Evolutionary conservation across 2,113 vertebrate species (phyloP).

Genomic region (Camelus dromedarius): DNA sequence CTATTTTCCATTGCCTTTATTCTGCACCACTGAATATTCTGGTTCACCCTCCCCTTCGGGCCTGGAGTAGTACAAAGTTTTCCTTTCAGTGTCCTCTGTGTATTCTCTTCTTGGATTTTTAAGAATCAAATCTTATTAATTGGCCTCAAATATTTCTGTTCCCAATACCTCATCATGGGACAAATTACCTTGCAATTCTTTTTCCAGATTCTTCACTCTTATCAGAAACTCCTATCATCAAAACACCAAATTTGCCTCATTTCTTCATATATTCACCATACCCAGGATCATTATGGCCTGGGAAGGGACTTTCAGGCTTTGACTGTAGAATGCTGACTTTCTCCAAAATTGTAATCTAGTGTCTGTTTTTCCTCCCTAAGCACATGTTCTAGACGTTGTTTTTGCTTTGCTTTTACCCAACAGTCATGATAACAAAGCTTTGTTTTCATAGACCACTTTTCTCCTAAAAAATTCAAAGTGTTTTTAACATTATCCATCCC

Average conservation of each 20-base stretch:
- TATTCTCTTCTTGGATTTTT: background rate
- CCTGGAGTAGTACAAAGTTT: background rate
- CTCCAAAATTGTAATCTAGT: background rate
- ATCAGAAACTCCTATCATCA: background rate
- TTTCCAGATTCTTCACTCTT: background rate
- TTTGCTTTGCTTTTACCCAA: background rate
- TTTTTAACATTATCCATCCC: slow-evolving; percentile 40
- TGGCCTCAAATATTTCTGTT: background rate
- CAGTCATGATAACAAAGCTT: background rate
- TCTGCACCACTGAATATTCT: background rate
- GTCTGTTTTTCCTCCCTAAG: background rate
- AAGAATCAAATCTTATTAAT: background rate
- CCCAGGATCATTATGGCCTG: background rate
- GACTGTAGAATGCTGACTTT: background rate
- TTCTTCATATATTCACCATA: background rate
- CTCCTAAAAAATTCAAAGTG: slow-evolving; percentile 30
- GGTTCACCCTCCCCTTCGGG: background rate
- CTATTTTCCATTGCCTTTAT: background rate
- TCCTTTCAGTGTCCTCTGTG: background rate
- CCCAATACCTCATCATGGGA: background rate
- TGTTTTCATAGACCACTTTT: slow-evolving; percentile 60
- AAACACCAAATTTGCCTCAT: background rate
- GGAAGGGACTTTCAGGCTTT: background rate
- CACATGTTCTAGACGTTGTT: background rate
- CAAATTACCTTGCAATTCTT: background rate